phyloP scores from a whole-genome alignment of 1,140 invertebrate genomes.

The Calliphora vicina region DNA sequence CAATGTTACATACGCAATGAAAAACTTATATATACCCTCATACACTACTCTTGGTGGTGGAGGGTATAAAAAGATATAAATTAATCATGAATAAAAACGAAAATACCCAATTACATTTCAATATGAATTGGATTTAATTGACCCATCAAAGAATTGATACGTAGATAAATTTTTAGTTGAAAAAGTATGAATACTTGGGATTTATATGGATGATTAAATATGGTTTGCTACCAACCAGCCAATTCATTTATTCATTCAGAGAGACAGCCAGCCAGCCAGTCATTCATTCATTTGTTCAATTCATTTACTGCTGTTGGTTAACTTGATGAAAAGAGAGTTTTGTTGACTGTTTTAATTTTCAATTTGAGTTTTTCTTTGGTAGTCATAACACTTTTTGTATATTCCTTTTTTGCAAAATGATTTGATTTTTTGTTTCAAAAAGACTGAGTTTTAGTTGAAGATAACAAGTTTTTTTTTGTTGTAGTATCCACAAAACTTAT shows the following conservation, averaged over 20 bases:
- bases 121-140: slow-evolving; percentile 40
- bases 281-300: background rate
- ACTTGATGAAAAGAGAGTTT: background rate
- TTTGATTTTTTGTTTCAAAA: background rate
- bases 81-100: background rate
- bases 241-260: background rate
- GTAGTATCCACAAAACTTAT: background rate
- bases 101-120: slow-evolving; percentile 39
- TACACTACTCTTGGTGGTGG: too few species aligned
- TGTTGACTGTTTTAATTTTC: background rate
- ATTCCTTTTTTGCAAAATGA: background rate
- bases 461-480: background rate
- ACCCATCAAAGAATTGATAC: slow-evolving; percentile 36
- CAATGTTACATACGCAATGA: too few species aligned
- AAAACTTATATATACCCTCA: too few species aligned
- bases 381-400: background rate
- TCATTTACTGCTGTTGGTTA: too few species aligned
- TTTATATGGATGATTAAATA: slow-evolving; percentile 21
- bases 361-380: background rate
- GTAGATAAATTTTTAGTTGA: slow-evolving; percentile 9
- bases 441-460: background rate
- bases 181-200: background rate
- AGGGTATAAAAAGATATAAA: background rate
- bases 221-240: background rate
- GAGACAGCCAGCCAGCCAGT: background rate